phyloP scores from a whole-genome alignment of 2,888 invertebrate genomes.

The Schizotus pectinicornis region DNA sequence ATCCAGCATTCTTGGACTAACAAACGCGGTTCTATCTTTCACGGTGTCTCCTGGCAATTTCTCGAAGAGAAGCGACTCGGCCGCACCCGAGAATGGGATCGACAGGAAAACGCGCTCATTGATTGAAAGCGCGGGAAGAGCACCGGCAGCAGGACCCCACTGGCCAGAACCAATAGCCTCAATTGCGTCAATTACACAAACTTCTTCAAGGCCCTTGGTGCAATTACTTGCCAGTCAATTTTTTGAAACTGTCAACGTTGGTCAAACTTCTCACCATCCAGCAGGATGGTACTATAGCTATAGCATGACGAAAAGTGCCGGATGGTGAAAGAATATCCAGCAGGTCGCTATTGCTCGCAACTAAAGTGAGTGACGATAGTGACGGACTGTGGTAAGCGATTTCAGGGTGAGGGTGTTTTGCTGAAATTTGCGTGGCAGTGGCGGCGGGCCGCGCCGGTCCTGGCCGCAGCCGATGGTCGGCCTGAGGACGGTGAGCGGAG shows the following conservation, averaged over 20 bases:
- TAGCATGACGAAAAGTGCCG: too few species aligned
- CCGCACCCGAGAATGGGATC: constrained; percentile 27
- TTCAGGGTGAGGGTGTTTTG: background rate
- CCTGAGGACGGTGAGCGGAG: constrained; percentile 43
- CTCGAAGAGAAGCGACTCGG: constrained; percentile 29
- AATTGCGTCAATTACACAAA: too few species aligned
- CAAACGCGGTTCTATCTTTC: constrained; percentile 59
- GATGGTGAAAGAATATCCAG: too few species aligned
- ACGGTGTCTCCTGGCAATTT: constrained; percentile 30
- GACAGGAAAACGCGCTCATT: background rate
- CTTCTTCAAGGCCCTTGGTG: too few species aligned
- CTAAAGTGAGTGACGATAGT: too few species aligned
- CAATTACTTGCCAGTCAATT: too few species aligned
- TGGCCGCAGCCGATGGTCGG: constrained; percentile 13
- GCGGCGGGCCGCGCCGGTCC: background rate
- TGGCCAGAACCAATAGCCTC: background rate
- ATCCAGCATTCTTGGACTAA: constrained; percentile 58
- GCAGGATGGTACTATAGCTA: too few species aligned
- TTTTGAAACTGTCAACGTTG: too few species aligned
- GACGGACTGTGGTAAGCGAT: background rate
- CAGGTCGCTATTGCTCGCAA: too few species aligned
- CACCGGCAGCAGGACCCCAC: too few species aligned
- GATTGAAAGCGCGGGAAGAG: background rate
- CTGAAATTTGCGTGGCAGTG: background rate
- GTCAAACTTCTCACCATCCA: too few species aligned